Conservation (phyloP, 2,113 vertebrate species). For the Xenopus laevis region DNA sequence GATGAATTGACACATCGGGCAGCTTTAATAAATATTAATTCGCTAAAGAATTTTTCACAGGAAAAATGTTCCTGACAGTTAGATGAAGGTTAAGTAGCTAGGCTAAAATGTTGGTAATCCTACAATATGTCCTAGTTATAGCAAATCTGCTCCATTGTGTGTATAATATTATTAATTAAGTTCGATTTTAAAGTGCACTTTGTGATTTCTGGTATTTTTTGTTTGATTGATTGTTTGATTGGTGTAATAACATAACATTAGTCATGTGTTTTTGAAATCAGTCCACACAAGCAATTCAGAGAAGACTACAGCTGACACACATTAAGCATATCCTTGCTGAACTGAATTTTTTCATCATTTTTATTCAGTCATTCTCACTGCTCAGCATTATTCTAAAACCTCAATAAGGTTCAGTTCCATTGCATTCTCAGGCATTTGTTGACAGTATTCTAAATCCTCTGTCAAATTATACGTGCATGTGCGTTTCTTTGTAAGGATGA, state of each 20-base stretch:
- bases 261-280: constrained; percentile 49
- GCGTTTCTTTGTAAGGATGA: too few species aligned
- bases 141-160: too few species aligned
- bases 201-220: constrained; percentile 3
- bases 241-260: constrained; percentile 26
- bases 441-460: constrained; percentile 9
- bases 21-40: too few species aligned
- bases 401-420: not conserved
- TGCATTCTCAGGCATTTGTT: constrained; percentile 17
- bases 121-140: too few species aligned
- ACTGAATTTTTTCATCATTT: constrained; percentile 28
- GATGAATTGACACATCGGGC: too few species aligned
- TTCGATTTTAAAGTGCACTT: too few species aligned
- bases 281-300: constrained; percentile 36
- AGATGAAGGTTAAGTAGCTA: too few species aligned
- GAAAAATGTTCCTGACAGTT: too few species aligned
- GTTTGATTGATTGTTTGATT: constrained; percentile 33
- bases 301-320: constrained; percentile 40
- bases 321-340: constrained; percentile 13
- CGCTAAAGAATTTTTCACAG: too few species aligned
- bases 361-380: constrained; percentile 9
- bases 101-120: too few species aligned
- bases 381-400: constrained; percentile 14
- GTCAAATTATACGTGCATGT: too few species aligned
- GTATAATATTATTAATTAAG: too few species aligned